Conservation (phyloP, 1,140 invertebrate species). For the Himalopsyche phryganea region DNA sequence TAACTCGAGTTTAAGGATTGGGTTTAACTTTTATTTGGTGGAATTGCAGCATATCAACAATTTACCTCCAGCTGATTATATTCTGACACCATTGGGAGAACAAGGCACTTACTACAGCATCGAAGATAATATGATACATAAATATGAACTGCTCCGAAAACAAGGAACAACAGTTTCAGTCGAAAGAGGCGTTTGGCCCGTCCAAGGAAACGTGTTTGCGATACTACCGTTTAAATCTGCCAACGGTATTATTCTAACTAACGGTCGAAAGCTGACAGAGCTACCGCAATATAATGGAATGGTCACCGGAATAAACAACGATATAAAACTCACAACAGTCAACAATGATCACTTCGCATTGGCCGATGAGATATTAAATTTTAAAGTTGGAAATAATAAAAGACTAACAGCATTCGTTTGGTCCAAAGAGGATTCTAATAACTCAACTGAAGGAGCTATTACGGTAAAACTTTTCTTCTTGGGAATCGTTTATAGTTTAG, state of each 20-base stretch:
- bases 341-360: constrained; percentile 10
- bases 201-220: not conserved
- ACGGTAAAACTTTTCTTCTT: constrained; percentile 8
- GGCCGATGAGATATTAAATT: constrained; percentile 20
- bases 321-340: not conserved
- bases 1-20: no score
- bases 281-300: not conserved
- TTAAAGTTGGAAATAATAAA: constrained; percentile 14
- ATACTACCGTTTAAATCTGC: constrained; percentile 2
- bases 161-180: not conserved
- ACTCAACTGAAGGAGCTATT: constrained; percentile 13
- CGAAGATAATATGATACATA: constrained; percentile 7
- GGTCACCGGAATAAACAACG: not conserved
- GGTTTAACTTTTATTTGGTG: no score
- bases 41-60: constrained; percentile 25
- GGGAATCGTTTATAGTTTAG: no score
- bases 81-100: constrained; percentile 6
- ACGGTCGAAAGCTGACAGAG: constrained; percentile 2
- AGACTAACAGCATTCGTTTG: constrained; percentile 19
- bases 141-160: constrained; percentile 6
- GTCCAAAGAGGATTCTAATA: constrained; percentile 2
- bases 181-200: not conserved
- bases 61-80: constrained; percentile 15
- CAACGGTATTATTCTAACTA: constrained; percentile 2
- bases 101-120: constrained; percentile 14